phyloP scores from a whole-genome alignment of 2,113 vertebrate genomes.

The Vidua macroura region DNA sequence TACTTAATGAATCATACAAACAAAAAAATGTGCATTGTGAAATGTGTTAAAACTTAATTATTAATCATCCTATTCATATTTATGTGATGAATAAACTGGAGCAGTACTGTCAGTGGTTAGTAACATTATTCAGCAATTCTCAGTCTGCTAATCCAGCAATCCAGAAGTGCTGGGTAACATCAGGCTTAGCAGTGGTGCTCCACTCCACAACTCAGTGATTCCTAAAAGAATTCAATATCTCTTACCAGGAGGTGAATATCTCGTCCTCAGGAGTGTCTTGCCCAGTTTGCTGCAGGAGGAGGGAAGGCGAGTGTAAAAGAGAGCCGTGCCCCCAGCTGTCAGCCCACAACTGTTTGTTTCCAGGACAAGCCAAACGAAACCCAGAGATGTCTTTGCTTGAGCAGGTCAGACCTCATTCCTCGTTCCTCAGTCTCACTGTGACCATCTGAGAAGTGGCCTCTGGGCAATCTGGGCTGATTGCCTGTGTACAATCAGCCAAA shows the following conservation, averaged over 20 bases:
- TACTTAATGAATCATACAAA: background rate
- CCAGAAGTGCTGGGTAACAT: fast-evolving
- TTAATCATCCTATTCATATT: background rate
- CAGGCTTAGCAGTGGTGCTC: background rate
- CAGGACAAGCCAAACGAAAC: background rate
- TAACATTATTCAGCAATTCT: background rate
- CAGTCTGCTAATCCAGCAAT: background rate
- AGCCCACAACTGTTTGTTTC: background rate
- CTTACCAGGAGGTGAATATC: fast-evolving
- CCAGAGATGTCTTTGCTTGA: background rate
- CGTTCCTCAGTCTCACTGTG: too few relatives aligned
- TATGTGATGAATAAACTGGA: background rate
- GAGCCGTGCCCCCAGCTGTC: fast-evolving
- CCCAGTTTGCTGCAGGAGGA: fast-evolving
- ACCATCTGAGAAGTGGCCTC: background rate
- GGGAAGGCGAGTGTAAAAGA: background rate
- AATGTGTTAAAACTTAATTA: background rate
- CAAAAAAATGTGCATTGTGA: background rate
- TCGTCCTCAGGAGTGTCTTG: background rate
- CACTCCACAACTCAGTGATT: fast-evolving
- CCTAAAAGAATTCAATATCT: background rate
- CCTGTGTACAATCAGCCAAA: background rate
- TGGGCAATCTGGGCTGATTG: background rate
- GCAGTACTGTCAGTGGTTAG: background rate
- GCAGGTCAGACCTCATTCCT: background rate